phyloP scores from a whole-genome alignment of 1,140 invertebrate genomes.

The Drosophila pachea region DNA sequence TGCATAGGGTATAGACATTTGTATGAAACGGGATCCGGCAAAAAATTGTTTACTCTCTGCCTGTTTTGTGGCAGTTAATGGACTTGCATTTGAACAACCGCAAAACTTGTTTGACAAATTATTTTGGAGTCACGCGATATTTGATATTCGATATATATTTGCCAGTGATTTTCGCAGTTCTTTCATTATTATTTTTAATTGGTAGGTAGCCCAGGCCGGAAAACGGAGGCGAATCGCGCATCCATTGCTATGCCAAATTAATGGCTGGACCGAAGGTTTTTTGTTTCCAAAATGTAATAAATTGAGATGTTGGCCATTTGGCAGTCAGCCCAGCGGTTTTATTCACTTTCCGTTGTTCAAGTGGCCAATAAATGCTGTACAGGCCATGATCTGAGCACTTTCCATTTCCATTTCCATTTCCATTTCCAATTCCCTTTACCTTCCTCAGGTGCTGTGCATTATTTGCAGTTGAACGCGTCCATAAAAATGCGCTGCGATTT shows the following conservation, averaged over 20 bases:
- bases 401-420: not conserved
- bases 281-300: too few species aligned
- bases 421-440: slow-evolving; percentile 6
- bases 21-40: not conserved
- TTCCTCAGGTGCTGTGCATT: slow-evolving; percentile 11
- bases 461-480: slow-evolving; percentile 56
- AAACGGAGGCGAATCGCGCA: too few species aligned
- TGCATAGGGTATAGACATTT: not conserved
- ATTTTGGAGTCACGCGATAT: slow-evolving; percentile 9
- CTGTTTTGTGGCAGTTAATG: not conserved
- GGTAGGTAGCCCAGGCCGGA: too few species aligned
- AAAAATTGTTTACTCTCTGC: not conserved
- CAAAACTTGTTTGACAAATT: slow-evolving; percentile 8
- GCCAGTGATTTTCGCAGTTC: slow-evolving; percentile 14
- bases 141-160: slow-evolving; percentile 14
- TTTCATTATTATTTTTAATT: too few species aligned
- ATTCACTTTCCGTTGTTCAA: slow-evolving; percentile 17
- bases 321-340: not conserved
- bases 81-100: slow-evolving; percentile 23
- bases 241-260: too few species aligned
- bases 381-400: slow-evolving; percentile 21
- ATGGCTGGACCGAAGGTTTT: too few species aligned
- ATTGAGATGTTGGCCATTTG: too few species aligned
- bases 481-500: slow-evolving; percentile 55
- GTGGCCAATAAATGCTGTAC: slow-evolving; percentile 61